Conservation (phyloP, 2,888 invertebrate species). For the Drosophila cyrtoloma region DNA sequence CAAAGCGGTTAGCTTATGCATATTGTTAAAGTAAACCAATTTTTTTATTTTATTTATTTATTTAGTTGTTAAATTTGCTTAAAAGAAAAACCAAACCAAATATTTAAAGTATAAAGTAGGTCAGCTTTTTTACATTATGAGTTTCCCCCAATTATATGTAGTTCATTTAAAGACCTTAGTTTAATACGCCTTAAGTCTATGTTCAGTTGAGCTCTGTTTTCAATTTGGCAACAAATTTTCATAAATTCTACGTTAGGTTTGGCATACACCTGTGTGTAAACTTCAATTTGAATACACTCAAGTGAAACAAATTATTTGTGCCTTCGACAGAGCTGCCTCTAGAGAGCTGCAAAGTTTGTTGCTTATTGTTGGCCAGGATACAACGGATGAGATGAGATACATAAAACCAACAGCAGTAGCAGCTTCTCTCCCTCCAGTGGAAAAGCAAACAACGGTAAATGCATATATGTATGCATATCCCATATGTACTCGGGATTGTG, state of each 20-base stretch:
- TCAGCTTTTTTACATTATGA: background rate
- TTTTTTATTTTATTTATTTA: background rate
- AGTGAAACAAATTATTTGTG: constrained; percentile 12
- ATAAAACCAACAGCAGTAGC: constrained; percentile 14
- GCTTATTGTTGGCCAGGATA: constrained; percentile 1
- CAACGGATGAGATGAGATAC: constrained; percentile 2
- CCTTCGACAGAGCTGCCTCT: background rate
- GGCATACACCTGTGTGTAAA: constrained; percentile 9
- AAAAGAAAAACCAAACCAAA: background rate
- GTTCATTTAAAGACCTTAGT: background rate
- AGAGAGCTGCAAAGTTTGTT: constrained; percentile 7
- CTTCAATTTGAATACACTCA: constrained; percentile 4
- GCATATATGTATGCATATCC: constrained; percentile 22
- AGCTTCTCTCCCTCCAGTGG: background rate
- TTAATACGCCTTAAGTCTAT: background rate
- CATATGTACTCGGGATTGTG: constrained; percentile 12
- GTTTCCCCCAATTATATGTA: background rate
- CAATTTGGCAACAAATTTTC: background rate
- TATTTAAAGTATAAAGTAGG: no score
- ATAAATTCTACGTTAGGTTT: background rate
- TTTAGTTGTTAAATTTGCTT: background rate
- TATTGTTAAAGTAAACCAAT: background rate
- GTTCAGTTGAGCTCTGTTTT: background rate
- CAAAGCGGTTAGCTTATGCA: background rate
- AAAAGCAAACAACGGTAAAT: constrained; percentile 26